These are phyloP conservation scores for Neomorphus geoffroyi DNA, from an alignment of 2,797 vertebrate genomes.

Conservation along the genomic window DNA sequence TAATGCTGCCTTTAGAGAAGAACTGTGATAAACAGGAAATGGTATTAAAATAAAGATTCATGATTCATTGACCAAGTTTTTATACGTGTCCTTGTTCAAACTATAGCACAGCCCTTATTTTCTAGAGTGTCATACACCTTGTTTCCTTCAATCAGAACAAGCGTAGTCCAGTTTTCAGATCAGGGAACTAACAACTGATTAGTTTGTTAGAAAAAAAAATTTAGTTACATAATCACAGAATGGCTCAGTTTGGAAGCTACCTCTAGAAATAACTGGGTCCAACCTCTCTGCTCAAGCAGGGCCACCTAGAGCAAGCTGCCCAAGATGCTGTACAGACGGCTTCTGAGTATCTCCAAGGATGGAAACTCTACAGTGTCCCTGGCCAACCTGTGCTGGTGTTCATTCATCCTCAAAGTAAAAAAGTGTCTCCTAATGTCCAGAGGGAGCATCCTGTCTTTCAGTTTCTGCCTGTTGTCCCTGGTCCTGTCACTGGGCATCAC, in stretches of 20 bases:
- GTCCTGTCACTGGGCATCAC: background rate
- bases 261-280: background rate
- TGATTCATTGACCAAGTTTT: background rate
- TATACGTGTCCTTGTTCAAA: background rate
- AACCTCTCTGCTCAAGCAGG: background rate
- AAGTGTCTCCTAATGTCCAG: background rate
- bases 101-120: background rate
- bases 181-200: background rate
- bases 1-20: background rate
- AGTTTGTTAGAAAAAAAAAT: background rate
- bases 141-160: background rate
- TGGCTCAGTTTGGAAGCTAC: background rate
- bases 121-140: background rate
- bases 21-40: background rate
- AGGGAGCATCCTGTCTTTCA: background rate
- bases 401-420: background rate
- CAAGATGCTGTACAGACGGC: background rate
- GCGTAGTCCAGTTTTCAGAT: background rate
- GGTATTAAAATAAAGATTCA: background rate
- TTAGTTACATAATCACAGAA: background rate
- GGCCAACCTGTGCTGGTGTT: background rate
- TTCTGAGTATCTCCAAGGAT: background rate
- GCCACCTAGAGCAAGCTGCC: background rate
- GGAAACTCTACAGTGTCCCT: background rate
- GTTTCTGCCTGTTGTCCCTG: background rate